Conservation (phyloP, 2,113 vertebrate genomes). For the Etheostoma spectabile region DNA sequence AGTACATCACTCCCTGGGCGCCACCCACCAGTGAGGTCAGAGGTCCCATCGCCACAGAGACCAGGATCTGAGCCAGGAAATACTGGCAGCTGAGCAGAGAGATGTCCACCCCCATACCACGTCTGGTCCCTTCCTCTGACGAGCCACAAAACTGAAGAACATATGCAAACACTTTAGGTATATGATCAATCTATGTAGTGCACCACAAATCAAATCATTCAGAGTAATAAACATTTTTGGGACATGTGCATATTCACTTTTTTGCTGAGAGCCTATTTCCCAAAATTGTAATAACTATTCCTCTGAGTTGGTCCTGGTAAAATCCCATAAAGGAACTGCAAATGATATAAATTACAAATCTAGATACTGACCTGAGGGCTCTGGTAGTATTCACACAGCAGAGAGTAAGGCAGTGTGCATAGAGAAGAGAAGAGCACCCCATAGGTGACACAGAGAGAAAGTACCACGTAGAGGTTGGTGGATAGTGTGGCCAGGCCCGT, state of each 20-base stretch:
- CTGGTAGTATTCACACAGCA: slow-evolving; percentile 99
- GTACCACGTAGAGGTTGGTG: slow-evolving; percentile 93
- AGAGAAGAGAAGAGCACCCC: slow-evolving; percentile 96
- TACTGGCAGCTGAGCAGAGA: slow-evolving; percentile 98
- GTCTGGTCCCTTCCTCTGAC: slow-evolving; percentile 86
- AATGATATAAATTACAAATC: background rate
- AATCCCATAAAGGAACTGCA: background rate
- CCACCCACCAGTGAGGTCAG: slow-evolving; percentile 95
- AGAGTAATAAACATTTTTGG: background rate
- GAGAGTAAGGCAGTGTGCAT: slow-evolving; percentile 97
- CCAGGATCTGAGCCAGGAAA: slow-evolving; percentile 96
- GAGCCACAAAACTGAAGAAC: slow-evolving; percentile 90
- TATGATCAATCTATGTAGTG: too few relatives aligned
- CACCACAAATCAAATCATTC: background rate
- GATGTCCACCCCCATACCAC: slow-evolving; percentile 97
- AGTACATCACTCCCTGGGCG: slow-evolving; percentile 97
- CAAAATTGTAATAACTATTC: background rate
- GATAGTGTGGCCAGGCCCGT: slow-evolving; percentile 94
- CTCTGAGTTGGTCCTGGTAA: background rate
- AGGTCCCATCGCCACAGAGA: slow-evolving; percentile 94
- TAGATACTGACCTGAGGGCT: slow-evolving; percentile 89
- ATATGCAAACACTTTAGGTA: slow-evolving; percentile 19
- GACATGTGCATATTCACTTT: background rate
- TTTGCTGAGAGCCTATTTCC: background rate
- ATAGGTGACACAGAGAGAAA: slow-evolving; percentile 94